Base-by-base conservation (phyloP, 2,797 vertebrate species). In the Phataginus tricuspis region DNA sequence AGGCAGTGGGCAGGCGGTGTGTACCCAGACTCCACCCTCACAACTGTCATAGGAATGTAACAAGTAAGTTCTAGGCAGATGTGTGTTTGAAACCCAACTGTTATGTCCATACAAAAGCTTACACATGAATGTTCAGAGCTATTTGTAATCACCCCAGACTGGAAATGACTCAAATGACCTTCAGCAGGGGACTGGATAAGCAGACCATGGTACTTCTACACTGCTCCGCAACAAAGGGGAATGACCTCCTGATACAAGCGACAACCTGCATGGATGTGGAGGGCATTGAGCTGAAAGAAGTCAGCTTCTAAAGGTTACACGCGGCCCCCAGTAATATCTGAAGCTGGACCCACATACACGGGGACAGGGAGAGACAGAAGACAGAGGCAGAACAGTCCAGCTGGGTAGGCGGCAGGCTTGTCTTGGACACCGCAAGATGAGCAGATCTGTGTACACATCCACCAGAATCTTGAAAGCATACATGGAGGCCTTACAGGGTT, bases 361-460 rank as follows among this genome's bases (percentile, higher is more conserved):
- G 37, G n/a, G 64, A 15, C 63, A 29, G 6, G 23, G 51, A 45
- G 51, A 49, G 31, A 57, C 63, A 45, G 7, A 57, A 57, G 34
- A 6, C 12, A 19, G 49, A 68, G 29, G 9, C 5, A 12, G 39
- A 34, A 31, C 39, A 11, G 25, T 49, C 88, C 74, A 49, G 39
- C 21, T 12, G 27, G 88, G 23, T 4, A 59, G 37, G 29, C 10
- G 49, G 21, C 1, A 8, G 45, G 14, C 15, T 66, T 4, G 5
- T n/a, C 61, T 68, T 34, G 29, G 34, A 34, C 25, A 1, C 55
- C 8, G 7, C 61, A 66, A 5, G 61, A 31, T 8, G 0, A n/a
- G 49, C 1, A n/a, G 61, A 11, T 13, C 87, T 53, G 29, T 14
- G 13, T 14, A n/a, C 9, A 2, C 19, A 0, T 31, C 19, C 1